These are phyloP conservation scores for Penaeus chinensis DNA, from an alignment of 1,140 invertebrate species.

Conservation along the genomic window DNA sequence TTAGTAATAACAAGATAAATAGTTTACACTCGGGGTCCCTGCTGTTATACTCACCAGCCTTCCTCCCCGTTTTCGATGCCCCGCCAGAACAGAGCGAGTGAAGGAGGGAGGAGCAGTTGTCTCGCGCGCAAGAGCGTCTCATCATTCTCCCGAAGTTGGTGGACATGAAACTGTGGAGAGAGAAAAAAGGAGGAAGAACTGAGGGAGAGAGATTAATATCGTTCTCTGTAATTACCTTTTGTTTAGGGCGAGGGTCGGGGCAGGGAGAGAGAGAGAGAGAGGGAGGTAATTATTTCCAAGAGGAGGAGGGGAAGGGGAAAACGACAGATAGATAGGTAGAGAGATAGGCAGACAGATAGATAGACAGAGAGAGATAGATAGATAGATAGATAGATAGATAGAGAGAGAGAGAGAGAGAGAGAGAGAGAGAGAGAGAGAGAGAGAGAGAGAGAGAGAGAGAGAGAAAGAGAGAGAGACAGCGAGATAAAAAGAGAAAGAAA, in stretches of 20 bases:
- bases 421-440: neutral
- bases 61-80: neutral
- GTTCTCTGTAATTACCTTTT: neutral
- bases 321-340: neutral
- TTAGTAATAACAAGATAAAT: no score
- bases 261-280: neutral
- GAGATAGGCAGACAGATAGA: neutral
- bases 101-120: slow-evolving; percentile 38
- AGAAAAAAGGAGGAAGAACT: neutral
- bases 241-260: neutral
- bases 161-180: slow-evolving; percentile 46
- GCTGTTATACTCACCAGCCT: slow-evolving; percentile 4
- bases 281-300: neutral
- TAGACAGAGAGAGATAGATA: neutral
- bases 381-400: neutral
- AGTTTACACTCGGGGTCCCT: no score
- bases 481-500: slow-evolving; percentile 19
- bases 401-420: neutral
- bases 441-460: slow-evolving; percentile 9
- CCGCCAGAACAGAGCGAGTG: slow-evolving; percentile 29
- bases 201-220: neutral
- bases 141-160: slow-evolving; percentile 53
- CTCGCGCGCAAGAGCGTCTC: slow-evolving; percentile 43
- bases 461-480: slow-evolving; percentile 17
- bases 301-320: neutral